Base-by-base conservation (phyloP, 2,113 vertebrate species). In the Haplotaxodon microlepis region DNA sequence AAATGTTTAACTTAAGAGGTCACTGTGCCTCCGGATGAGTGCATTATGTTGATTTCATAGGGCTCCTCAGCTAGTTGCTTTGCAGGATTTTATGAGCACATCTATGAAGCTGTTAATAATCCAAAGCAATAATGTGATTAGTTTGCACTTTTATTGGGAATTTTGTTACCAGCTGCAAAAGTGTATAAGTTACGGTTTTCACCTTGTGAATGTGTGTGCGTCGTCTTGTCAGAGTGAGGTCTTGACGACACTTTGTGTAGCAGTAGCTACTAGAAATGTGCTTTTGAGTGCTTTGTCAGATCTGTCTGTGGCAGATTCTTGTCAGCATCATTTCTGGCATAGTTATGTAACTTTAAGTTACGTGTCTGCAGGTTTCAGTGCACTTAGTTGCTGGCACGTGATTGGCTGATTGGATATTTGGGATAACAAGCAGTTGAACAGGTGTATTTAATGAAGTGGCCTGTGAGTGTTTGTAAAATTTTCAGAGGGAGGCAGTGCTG, bases 11-110 rank as follows among this genome's bases (percentile, higher is more conserved):
- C 19, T 76, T 40, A 47, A 57, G 82, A 59, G 34, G 40, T 19
- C 45, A 34, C 42, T 11, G 21, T 50, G 54, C n/a, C 11, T 81
- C 59, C 21, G 40, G 31, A 40, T 63, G 38, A 36, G 19, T 47
- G 80, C 31, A 19, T 6, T 12, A 8, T 80, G 38, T 8, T 71
- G 34, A 71, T 51, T 82, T 66, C 29, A 79, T 13, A 53, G 8
- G 17, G 29, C 19, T 53, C 29, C 47, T 79, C 29, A 0, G 0
- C 14, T 59, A 17, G 24, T 51, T 34, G 7, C 9, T 53, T 53
- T 34, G 73, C 16, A 51, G 7, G 17, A 79, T 50, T 71, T 40
- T 71, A 42, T 73, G 40, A 27, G 38, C 14, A 45, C 21, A 10
- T 73, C 12, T 73, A 17, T 47, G 40, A 47, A 47, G 69, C 40